A percentile compares a stretch with the other conserved stretches of the same genome.
phyloP scores from a whole-genome alignment of 2,113 vertebrate genomes.

The Chunga burmeisteri region DNA sequence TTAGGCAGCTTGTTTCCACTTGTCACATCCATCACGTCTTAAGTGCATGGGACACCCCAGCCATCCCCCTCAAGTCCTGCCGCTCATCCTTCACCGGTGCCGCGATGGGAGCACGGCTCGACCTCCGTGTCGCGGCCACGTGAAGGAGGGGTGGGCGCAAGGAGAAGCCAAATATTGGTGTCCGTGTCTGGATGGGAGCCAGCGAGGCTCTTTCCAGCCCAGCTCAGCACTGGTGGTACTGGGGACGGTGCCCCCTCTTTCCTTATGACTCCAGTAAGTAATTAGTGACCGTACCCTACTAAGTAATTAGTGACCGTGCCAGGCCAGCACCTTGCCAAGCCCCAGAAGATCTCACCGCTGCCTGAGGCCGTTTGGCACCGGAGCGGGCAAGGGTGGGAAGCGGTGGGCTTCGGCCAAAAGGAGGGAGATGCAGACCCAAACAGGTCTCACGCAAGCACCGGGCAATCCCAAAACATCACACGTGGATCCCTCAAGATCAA shows the following conservation, averaged over 20 bases:
- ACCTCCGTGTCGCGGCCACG: rapidly evolving
- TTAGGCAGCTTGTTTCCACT: background rate
- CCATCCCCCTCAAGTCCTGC: rapidly evolving
- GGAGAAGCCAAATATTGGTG: rapidly evolving
- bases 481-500: background rate
- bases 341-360: background rate
- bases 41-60: background rate
- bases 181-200: background rate
- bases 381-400: background rate
- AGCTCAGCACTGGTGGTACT: background rate
- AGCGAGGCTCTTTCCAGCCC: background rate
- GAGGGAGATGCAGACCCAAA: background rate
- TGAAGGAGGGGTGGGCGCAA: background rate
- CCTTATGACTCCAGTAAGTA: background rate
- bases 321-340: background rate
- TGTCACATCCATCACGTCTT: background rate
- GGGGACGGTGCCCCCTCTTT: background rate
- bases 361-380: rapidly evolving
- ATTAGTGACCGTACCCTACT: background rate
- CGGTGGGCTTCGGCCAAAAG: rapidly evolving
- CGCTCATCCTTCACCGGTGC: rapidly evolving
- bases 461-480: rapidly evolving
- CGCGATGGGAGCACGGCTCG: rapidly evolving
- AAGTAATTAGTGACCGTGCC: background rate
- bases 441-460: rapidly evolving